Percentiles rank a stretch among this genome's conserved stretches.
phyloP scores from a whole-genome alignment of 2,113 vertebrate genomes.

The Platysternon megacephalum region DNA sequence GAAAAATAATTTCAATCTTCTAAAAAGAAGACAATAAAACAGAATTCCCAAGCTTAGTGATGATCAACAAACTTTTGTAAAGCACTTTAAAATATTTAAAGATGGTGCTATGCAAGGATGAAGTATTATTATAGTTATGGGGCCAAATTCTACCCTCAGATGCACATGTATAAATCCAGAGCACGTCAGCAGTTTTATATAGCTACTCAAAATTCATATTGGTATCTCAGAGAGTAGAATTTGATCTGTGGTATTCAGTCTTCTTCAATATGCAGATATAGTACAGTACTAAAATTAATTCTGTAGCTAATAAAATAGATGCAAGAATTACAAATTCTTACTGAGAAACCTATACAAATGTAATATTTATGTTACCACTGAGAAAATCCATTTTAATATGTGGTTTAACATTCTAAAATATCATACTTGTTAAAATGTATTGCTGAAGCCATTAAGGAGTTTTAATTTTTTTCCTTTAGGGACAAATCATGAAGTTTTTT shows the following conservation, averaged over 20 bases:
- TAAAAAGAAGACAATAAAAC: background rate
- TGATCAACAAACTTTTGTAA: background rate
- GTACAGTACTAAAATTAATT: background rate
- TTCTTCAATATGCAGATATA: background rate
- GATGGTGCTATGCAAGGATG: background rate
- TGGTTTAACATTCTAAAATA: background rate
- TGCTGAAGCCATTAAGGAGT: background rate
- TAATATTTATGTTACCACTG: background rate
- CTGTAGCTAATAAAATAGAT: background rate
- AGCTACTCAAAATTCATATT: background rate
- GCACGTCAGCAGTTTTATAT: background rate
- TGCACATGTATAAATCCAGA: background rate
- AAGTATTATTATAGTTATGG: background rate
- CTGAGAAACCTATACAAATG: background rate
- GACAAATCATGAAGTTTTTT: background rate
- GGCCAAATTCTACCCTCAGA: background rate
- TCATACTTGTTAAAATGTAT: background rate
- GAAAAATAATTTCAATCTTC: background rate
- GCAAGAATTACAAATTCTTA: background rate
- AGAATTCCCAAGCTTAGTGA: background rate
- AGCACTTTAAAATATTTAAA: background rate
- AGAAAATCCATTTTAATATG: background rate
- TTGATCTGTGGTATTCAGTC: background rate
- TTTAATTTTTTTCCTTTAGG: background rate
- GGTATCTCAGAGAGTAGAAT: background rate